A percentile compares a stretch with the other conserved stretches of the same genome.
Evolutionary conservation across 1,140 invertebrate genomes (phyloP).

Genomic region (Drosophila paulistorum): DNA sequence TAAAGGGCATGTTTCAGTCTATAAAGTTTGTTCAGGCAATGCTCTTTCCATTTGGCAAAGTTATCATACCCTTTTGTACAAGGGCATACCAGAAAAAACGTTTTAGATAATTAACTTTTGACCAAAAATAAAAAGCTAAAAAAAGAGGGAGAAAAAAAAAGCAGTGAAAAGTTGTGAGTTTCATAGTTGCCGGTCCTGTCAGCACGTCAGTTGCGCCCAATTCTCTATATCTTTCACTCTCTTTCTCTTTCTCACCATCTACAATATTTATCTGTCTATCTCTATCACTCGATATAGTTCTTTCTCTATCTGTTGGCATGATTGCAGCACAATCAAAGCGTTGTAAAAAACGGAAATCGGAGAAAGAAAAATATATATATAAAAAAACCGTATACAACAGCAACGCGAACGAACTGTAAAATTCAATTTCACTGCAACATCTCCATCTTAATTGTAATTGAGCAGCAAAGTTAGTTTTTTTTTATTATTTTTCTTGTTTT

Average conservation of each 20-base stretch:
- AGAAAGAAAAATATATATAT: slow-evolving; percentile 24
- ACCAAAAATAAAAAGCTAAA: slow-evolving; percentile 57
- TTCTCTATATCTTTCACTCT: slow-evolving; percentile 8
- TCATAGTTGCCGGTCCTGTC: slow-evolving; percentile 44
- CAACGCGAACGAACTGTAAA: slow-evolving; percentile 50
- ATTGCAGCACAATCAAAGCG: slow-evolving; percentile 76
- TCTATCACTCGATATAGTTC: slow-evolving; percentile 4
- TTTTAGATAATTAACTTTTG: slow-evolving; percentile 80
- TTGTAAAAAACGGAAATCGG: slow-evolving; percentile 64
- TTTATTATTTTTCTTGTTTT: background rate
- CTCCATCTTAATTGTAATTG: slow-evolving; percentile 81
- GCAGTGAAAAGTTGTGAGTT: slow-evolving; percentile 16
- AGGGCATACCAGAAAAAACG: slow-evolving; percentile 47
- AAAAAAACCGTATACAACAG: slow-evolving; percentile 35
- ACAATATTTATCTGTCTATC: background rate
- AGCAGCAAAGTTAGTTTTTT: slow-evolving; percentile 64
- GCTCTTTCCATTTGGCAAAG: slow-evolving; percentile 4
- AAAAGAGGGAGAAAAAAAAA: background rate
- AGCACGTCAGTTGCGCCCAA: slow-evolving; percentile 50
- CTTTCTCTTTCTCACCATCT: background rate
- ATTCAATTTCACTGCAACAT: slow-evolving; percentile 80
- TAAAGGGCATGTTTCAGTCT: no score
- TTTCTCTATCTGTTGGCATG: slow-evolving; percentile 52
- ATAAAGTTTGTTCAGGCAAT: no score
- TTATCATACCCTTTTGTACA: background rate